These are phyloP conservation scores for Tinea pellionella DNA, from an alignment of 2,888 invertebrate species.

Conservation along the genomic window DNA sequence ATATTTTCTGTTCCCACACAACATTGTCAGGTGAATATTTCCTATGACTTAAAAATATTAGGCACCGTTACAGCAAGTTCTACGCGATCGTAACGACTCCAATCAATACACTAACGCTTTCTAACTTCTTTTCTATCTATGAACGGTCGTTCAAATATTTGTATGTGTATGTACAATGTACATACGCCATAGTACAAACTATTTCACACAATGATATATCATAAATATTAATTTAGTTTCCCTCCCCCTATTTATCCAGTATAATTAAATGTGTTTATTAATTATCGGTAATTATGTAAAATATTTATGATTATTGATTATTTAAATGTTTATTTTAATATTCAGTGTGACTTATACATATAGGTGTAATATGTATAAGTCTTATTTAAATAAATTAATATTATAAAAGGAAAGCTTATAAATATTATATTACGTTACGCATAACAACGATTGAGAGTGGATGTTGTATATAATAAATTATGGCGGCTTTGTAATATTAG, in stretches of 20 bases:
- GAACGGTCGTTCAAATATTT: too few species aligned
- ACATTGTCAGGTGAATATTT: background rate
- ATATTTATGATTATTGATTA: slow-evolving; percentile 1
- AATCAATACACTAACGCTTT: too few species aligned
- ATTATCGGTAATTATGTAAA: background rate
- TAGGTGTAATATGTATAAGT: background rate
- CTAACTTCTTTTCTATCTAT: too few species aligned
- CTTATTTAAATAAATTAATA: background rate
- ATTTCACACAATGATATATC: background rate
- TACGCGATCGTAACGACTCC: too few species aligned
- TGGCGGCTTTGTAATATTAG: background rate
- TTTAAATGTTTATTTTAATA: background rate
- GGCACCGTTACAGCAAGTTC: too few species aligned
- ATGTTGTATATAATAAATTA: background rate
- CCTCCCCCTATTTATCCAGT: background rate
- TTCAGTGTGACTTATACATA: background rate
- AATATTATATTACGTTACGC: background rate
- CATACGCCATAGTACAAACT: background rate
- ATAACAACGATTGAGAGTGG: background rate
- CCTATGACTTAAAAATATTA: too few species aligned
- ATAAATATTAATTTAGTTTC: background rate
- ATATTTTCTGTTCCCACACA: background rate
- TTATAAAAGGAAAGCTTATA: background rate
- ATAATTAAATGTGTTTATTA: slow-evolving; percentile 5
- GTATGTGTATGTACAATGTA: too few species aligned